A percentile compares a stretch with the other conserved stretches of the same genome.
Conservation (phyloP, 1,140 invertebrate species). For the Camponotus vicinus region DNA sequence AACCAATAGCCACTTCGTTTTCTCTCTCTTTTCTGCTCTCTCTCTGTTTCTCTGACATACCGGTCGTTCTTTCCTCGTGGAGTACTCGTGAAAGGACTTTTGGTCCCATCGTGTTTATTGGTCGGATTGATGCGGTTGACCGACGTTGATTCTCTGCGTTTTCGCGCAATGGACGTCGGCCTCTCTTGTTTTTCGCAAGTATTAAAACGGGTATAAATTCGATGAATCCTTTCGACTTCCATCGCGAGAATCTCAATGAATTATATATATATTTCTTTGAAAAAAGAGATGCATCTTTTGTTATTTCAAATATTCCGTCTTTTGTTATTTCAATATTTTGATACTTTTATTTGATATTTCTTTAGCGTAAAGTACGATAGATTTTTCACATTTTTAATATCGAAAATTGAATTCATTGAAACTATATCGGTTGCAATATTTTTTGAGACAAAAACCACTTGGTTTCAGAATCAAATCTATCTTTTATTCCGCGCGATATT, state of each 20-base stretch:
- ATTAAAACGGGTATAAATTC: constrained; percentile 31
- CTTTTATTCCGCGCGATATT: neutral
- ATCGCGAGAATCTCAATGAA: neutral
- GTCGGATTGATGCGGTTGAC: constrained; percentile 56
- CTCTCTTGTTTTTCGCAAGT: neutral
- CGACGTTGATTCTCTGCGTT: constrained; percentile 44
- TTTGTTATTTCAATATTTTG: neutral
- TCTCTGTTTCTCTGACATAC: constrained; percentile 1
- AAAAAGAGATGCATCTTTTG: neutral
- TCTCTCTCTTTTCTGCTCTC: neutral
- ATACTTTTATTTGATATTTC: neutral
- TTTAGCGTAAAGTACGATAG: neutral
- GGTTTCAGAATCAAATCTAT: neutral
- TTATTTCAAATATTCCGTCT: neutral
- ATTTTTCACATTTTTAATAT: neutral
- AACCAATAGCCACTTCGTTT: constrained; percentile 13
- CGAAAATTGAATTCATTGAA: neutral
- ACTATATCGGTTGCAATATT: constrained; percentile 14
- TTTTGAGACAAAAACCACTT: neutral
- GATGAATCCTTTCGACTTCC: neutral
- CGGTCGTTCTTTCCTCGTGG: constrained; percentile 35
- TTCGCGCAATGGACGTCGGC: constrained; percentile 32
- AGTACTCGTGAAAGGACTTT: constrained; percentile 37
- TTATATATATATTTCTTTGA: neutral
- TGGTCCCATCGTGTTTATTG: constrained; percentile 47